Percentiles rank a stretch among this genome's conserved stretches.
phyloP scores from a whole-genome alignment of 2,113 vertebrate species.

The Calypte anna region DNA sequence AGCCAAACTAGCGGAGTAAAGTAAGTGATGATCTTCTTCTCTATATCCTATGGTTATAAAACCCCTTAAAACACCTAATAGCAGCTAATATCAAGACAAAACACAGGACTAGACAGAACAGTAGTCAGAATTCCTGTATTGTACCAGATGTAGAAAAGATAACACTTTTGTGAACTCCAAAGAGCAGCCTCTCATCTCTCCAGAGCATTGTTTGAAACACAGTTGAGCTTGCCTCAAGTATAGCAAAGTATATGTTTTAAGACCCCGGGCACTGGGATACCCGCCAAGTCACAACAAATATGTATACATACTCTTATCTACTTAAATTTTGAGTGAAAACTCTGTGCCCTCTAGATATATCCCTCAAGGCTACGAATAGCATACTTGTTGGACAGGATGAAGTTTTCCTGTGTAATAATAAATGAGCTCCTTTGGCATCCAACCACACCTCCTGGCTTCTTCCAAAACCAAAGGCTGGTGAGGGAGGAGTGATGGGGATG shows the following conservation, averaged over 20 bases:
- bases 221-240: background rate
- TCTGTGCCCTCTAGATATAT: slow-evolving; percentile 56
- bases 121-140: slow-evolving; percentile 9
- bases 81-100: background rate
- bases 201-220: slow-evolving; percentile 42
- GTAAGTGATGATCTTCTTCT: background rate
- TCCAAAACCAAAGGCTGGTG: background rate
- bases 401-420: slow-evolving; percentile 28
- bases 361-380: slow-evolving; percentile 52
- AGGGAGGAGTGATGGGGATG: background rate
- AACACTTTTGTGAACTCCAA: slow-evolving; percentile 6
- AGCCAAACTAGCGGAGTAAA: background rate
- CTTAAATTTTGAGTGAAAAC: slow-evolving; percentile 56
- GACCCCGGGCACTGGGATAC: slow-evolving; percentile 34
- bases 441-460: background rate
- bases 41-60: background rate
- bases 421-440: background rate
- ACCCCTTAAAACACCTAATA: background rate
- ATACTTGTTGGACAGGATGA: slow-evolving; percentile 54
- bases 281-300: slow-evolving; percentile 65
- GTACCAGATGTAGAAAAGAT: background rate
- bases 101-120: slow-evolving; percentile 39
- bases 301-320: slow-evolving; percentile 64
- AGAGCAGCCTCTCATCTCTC: slow-evolving; percentile 1
- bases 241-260: slow-evolving; percentile 10